Conservation (phyloP, 1,140 invertebrate genomes). For the Caerostris extrusa region DNA sequence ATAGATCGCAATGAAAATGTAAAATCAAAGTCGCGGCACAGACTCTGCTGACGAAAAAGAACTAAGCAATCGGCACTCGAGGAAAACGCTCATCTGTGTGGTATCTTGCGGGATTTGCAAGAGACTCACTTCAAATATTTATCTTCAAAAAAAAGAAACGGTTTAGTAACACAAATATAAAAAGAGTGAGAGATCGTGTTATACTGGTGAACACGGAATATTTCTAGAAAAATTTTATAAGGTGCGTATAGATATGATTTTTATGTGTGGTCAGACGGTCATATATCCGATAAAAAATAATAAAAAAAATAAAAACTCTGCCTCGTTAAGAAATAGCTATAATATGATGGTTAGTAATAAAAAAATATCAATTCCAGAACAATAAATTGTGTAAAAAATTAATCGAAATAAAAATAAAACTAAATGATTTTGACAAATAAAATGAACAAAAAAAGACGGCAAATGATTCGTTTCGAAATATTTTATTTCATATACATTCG, state of each 20-base stretch:
- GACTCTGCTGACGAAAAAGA: neutral
- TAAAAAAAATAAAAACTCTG: neutral
- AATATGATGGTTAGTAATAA: too few species aligned
- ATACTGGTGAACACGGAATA: neutral
- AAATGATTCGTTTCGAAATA: too few species aligned
- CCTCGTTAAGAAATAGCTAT: too few species aligned
- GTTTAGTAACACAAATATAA: neutral
- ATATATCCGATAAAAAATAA: neutral
- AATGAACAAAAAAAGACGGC: too few species aligned
- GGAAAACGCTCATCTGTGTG: slow-evolving; percentile 14
- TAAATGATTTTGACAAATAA: too few species aligned
- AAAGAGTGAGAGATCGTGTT: neutral
- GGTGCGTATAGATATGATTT: neutral
- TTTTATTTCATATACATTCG: too few species aligned
- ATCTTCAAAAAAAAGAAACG: neutral
- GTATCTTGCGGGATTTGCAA: slow-evolving; percentile 26
- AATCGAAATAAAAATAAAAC: too few species aligned
- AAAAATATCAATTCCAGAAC: too few species aligned
- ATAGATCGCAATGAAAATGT: neutral
- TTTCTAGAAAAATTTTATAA: neutral
- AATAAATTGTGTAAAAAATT: too few species aligned
- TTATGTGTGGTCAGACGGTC: neutral
- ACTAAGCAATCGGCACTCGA: neutral
- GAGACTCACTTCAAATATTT: slow-evolving; percentile 43
- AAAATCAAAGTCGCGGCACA: neutral